Evolutionary conservation across 2,888 invertebrate species (phyloP).

Genomic region (Venustoraphidia nigricollis): DNA sequence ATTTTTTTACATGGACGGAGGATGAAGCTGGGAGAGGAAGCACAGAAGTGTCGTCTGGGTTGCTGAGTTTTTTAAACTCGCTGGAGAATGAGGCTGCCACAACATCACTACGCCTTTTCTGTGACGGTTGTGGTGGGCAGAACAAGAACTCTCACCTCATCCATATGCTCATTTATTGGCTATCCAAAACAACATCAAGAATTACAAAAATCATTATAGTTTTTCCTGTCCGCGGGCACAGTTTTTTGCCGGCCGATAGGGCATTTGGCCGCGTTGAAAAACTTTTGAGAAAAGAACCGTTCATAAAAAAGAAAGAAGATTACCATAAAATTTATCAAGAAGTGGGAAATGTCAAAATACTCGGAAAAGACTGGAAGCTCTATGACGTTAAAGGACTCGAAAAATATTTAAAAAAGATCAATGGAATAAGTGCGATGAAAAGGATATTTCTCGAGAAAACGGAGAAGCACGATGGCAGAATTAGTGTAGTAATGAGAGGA

Average conservation of each 20-base stretch:
- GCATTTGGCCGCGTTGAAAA: slow-evolving; percentile 6
- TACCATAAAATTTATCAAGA: too few relatives aligned
- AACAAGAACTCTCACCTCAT: slow-evolving; percentile 13
- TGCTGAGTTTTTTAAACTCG: slow-evolving; percentile 6
- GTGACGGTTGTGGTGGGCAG: slow-evolving; percentile 15
- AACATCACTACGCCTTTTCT: slow-evolving; percentile 11
- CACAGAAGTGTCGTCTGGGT: slow-evolving; percentile 13
- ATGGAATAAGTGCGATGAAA: too few relatives aligned
- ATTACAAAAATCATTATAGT: slow-evolving; percentile 1
- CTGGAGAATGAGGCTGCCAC: slow-evolving; percentile 3
- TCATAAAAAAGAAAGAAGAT: too few relatives aligned
- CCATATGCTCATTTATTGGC: slow-evolving; percentile 12
- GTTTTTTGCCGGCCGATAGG: slow-evolving; percentile 7
- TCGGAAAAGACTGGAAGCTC: too few relatives aligned
- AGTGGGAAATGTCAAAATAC: too few relatives aligned
- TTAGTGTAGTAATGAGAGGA: too few relatives aligned
- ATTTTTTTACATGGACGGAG: slow-evolving; percentile 14
- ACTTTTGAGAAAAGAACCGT: not conserved
- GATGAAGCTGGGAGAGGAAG: slow-evolving; percentile 10
- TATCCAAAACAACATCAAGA: not conserved
- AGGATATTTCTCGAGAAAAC: too few relatives aligned
- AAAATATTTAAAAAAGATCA: too few relatives aligned
- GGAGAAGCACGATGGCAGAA: too few relatives aligned
- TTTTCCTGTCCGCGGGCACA: slow-evolving; percentile 6
- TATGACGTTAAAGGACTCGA: too few relatives aligned